phyloP scores from a whole-genome alignment of 1,140 invertebrate genomes.

The Condylostylus longicornis region DNA sequence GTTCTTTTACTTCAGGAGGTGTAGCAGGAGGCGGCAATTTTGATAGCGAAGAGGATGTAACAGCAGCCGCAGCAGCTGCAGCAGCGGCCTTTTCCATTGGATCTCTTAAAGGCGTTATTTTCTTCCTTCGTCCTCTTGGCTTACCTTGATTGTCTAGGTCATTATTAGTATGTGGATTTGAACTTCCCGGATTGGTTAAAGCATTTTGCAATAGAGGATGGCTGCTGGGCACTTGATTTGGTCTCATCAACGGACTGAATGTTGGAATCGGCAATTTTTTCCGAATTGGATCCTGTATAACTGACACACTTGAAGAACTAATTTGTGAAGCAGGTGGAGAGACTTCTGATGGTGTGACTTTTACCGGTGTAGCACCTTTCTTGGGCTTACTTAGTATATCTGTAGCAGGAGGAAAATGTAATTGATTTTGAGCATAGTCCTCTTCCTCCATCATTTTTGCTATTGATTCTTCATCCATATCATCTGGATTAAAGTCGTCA shows the following conservation, averaged over 20 bases:
- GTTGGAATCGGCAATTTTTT: conserved; percentile 32
- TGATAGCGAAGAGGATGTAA: background rate
- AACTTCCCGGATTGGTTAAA: too few species aligned
- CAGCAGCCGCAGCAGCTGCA: conserved; percentile 20
- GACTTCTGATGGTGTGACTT: conserved; percentile 6
- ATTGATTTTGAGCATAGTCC: conserved; percentile 40
- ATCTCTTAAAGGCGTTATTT: conserved; percentile 25
- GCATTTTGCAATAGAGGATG: conserved; percentile 26
- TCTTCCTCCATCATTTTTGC: conserved; percentile 47
- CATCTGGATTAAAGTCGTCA: conserved; percentile 27
- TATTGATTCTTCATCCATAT: conserved; percentile 39
- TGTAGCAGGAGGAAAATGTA: conserved; percentile 38
- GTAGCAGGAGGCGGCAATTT: background rate
- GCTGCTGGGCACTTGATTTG: conserved; percentile 11
- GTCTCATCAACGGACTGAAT: conserved; percentile 25
- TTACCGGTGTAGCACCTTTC: conserved; percentile 11
- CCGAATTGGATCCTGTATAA: conserved; percentile 25
- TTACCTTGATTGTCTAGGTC: conserved; percentile 18
- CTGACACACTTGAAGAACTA: conserved; percentile 9
- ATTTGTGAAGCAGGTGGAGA: conserved; percentile 2
- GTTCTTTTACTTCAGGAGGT: background rate
- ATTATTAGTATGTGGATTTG: too few species aligned
- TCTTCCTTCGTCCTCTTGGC: conserved; percentile 26
- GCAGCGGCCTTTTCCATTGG: conserved; percentile 28
- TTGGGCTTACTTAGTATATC: conserved; percentile 38